These are phyloP conservation scores for Charanyca ferruginea DNA, from an alignment of 2,888 invertebrate genomes.

Conservation along the genomic window DNA sequence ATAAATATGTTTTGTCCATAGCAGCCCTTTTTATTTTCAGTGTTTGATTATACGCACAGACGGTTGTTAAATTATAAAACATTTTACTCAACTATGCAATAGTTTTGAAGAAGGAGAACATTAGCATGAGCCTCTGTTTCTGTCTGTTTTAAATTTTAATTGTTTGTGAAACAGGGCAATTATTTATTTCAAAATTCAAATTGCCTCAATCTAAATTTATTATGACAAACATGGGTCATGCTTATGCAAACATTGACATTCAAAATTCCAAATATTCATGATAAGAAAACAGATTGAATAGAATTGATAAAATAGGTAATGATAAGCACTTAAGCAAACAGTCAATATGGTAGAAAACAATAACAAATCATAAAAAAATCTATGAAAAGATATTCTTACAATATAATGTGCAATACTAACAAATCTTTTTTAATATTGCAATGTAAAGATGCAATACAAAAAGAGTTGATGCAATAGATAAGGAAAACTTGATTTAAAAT, in stretches of 20 bases:
- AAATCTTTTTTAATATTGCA: slow-evolving; percentile 13
- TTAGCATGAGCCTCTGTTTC: too few species aligned
- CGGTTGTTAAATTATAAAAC: background rate
- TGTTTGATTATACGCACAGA: background rate
- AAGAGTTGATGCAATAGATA: slow-evolving; percentile 44
- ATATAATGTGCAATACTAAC: slow-evolving; percentile 21
- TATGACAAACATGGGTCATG: too few species aligned
- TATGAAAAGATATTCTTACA: background rate
- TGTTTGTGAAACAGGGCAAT: too few species aligned
- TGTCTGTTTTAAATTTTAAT: too few species aligned
- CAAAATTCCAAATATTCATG: slow-evolving; percentile 18
- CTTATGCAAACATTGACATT: background rate
- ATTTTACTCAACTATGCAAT: background rate
- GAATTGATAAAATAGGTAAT: slow-evolving; percentile 11
- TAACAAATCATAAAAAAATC: slow-evolving; percentile 9
- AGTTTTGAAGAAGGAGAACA: too few species aligned
- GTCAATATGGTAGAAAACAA: slow-evolving; percentile 20
- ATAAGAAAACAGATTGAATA: slow-evolving; percentile 6
- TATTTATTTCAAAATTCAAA: background rate
- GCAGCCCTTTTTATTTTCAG: background rate
- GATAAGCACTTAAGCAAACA: slow-evolving; percentile 13
- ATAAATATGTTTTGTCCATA: background rate
- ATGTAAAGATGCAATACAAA: slow-evolving; percentile 31
- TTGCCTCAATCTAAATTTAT: background rate
- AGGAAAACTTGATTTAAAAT: slow-evolving; percentile 39